These are phyloP conservation scores for Ciconia boyciana DNA, from an alignment of 2,113 vertebrate species.

Conservation along the genomic window DNA sequence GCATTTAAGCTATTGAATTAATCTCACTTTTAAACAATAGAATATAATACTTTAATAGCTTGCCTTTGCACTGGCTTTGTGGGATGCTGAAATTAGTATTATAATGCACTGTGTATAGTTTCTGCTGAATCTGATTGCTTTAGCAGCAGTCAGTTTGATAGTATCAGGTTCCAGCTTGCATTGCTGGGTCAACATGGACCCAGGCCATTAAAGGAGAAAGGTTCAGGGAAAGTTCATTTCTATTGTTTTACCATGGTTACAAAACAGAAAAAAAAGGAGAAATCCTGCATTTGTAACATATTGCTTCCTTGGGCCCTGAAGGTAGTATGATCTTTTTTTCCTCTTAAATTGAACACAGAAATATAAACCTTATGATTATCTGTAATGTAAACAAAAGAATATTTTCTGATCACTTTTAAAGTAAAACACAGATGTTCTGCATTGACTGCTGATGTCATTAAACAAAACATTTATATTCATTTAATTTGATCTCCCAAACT, in stretches of 20 bases:
- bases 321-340: slow-evolving; percentile 75
- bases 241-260: slow-evolving; percentile 94
- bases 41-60: slow-evolving; percentile 84
- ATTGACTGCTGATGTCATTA: slow-evolving; percentile 68
- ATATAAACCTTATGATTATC: slow-evolving; percentile 76
- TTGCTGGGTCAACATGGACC: slow-evolving; percentile 92
- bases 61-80: slow-evolving; percentile 87
- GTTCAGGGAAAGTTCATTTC: slow-evolving; percentile 99
- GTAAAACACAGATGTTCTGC: slow-evolving; percentile 64
- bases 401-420: slow-evolving; percentile 70
- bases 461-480: slow-evolving; percentile 69
- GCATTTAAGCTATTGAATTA: slow-evolving; percentile 71
- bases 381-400: slow-evolving; percentile 75
- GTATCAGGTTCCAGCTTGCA: slow-evolving; percentile 91
- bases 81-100: slow-evolving; percentile 86
- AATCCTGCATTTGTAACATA: slow-evolving; percentile 86
- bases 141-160: slow-evolving; percentile 89
- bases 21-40: slow-evolving; percentile 84
- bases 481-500: slow-evolving; percentile 69
- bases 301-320: slow-evolving; percentile 76
- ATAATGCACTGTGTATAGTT: slow-evolving; percentile 84
- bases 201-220: slow-evolving; percentile 93
- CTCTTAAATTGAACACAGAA: slow-evolving; percentile 85
- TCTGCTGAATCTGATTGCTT: slow-evolving; percentile 95
- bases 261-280: slow-evolving; percentile 82